Percentiles rank a stretch among this genome's conserved stretches.
phyloP scores from a whole-genome alignment of 1,140 invertebrate species.

The Drosophila tristis region DNA sequence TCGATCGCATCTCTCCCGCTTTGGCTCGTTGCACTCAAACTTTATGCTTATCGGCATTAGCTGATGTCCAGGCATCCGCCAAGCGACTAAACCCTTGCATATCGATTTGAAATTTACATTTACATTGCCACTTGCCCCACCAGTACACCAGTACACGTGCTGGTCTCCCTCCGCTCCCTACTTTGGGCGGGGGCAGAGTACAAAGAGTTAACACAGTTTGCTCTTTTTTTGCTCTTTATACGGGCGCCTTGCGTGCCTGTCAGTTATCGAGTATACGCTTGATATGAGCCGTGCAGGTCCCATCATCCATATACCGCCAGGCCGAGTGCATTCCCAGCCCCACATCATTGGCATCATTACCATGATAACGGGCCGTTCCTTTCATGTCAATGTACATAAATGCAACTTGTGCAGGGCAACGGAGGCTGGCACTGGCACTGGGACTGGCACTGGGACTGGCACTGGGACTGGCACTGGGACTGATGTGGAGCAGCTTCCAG shows the following conservation, averaged over 20 bases:
- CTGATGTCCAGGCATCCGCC: constrained; percentile 65
- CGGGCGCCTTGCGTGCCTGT: constrained; percentile 77
- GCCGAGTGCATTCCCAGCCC: constrained; percentile 12
- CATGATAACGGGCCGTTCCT: constrained; percentile 59
- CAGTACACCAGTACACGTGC: constrained; percentile 53
- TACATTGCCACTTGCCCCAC: constrained; percentile 43
- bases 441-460: constrained; percentile 22
- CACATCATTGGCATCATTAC: constrained; percentile 21
- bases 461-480: constrained; percentile 22
- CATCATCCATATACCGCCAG: constrained; percentile 56
- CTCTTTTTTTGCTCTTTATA: constrained; percentile 22
- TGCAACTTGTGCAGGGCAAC: constrained; percentile 35
- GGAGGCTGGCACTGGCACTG: constrained; percentile 2
- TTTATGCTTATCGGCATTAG: constrained; percentile 55
- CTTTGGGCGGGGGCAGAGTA: background rate
- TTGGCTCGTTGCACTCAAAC: constrained; percentile 32
- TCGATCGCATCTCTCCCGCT: constrained; percentile 17
- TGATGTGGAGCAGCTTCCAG: constrained; percentile 69
- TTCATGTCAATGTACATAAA: constrained; percentile 78
- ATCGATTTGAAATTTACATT: constrained; percentile 77
- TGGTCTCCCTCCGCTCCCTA: constrained; percentile 1
- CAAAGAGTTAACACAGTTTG: constrained; percentile 26
- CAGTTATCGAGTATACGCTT: constrained; percentile 53
- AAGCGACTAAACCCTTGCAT: constrained; percentile 52
- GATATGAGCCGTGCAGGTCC: constrained; percentile 53